Percentiles rank a stretch among this genome's conserved stretches.
Conservation (phyloP, 2,888 invertebrate genomes). For the Rhopalosiphum nymphaeae region DNA sequence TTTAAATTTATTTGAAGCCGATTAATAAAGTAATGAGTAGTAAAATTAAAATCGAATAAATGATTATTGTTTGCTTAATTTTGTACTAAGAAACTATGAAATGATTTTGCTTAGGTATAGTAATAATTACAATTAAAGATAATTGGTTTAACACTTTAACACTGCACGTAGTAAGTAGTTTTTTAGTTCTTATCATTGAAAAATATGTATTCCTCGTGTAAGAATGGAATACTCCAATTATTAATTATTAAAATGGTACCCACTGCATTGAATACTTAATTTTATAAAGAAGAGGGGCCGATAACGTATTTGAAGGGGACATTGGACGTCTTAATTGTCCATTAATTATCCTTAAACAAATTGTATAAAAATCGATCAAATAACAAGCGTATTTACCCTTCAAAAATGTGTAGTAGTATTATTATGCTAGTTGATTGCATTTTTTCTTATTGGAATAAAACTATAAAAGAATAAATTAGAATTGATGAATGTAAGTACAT, state of each 20-base stretch:
- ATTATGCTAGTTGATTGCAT: not conserved
- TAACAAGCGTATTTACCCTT: not conserved
- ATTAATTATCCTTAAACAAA: conserved; percentile 22
- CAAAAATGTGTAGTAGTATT: not conserved
- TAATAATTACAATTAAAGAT: not conserved
- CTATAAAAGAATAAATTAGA: not conserved
- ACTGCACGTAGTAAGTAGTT: not conserved
- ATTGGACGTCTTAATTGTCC: not conserved
- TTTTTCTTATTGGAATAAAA: conserved; percentile 22
- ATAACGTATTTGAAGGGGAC: not conserved
- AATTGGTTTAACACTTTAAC: not conserved
- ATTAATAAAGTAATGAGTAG: not conserved
- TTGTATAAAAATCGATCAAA: not conserved
- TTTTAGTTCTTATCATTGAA: not conserved
- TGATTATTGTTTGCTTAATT: not conserved
- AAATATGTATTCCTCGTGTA: not conserved
- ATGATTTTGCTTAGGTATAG: not conserved
- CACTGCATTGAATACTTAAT: not conserved
- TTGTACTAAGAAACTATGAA: not conserved
- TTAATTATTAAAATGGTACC: not conserved
- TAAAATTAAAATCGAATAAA: not conserved
- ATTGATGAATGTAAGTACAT: not conserved
- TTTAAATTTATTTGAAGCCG: not conserved
- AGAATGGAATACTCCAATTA: not conserved
- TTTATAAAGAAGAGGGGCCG: not conserved